A percentile compares a stretch with the other conserved stretches of the same genome.
phyloP scores from a whole-genome alignment of 2,113 vertebrate species.

The human region DNA sequence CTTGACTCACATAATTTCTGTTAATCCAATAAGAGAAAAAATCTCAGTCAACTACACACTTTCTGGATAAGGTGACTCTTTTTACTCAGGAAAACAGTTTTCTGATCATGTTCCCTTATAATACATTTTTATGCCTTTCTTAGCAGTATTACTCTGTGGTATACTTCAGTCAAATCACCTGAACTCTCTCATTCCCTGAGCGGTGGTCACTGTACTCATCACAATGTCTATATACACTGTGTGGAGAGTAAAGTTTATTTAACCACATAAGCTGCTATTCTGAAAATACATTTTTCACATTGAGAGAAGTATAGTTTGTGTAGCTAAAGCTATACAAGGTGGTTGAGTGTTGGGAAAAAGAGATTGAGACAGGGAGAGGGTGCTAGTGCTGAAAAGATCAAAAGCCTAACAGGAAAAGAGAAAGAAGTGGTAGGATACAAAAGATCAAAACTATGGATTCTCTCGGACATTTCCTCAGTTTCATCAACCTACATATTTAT shows the following conservation, averaged over 20 bases:
- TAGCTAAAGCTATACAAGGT: background rate
- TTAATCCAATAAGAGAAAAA: background rate
- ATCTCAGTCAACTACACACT: background rate
- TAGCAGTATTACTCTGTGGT: background rate
- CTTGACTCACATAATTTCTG: background rate
- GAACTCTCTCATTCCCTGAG: background rate
- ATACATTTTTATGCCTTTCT: background rate
- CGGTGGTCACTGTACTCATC: background rate
- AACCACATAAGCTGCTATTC: background rate
- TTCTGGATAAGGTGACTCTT: background rate
- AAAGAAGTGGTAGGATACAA: background rate
- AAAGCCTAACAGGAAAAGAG: background rate
- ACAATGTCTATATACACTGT: background rate
- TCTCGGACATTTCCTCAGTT: background rate
- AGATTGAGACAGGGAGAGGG: background rate
- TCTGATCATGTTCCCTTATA: background rate
- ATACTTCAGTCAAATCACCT: background rate
- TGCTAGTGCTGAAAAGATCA: background rate
- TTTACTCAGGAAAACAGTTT: background rate
- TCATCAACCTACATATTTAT: background rate
- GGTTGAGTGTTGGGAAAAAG: background rate
- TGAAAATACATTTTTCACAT: background rate
- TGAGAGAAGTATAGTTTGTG: background rate
- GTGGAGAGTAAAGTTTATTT: background rate
- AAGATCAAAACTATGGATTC: background rate